Conservation (phyloP, 2,113 vertebrate genomes). For the Macquaria australasica region DNA sequence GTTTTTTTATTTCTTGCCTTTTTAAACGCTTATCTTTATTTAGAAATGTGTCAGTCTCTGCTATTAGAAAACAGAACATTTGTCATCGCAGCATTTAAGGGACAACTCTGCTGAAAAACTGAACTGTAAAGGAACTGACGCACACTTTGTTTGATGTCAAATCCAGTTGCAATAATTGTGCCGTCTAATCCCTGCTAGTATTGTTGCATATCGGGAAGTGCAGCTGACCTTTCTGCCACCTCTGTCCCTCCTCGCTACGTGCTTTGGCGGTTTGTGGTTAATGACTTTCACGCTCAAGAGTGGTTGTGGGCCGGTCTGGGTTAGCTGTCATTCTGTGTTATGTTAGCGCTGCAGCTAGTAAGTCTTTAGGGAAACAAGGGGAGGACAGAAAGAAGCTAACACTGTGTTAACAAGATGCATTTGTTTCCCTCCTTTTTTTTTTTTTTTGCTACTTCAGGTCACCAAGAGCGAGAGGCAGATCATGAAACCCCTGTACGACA, state of each 20-base stretch:
- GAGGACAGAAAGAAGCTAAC: background rate
- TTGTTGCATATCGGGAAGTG: conserved; percentile 16
- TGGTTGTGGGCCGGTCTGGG: conserved; percentile 1
- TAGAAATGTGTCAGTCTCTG: background rate
- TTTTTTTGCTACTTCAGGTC: conserved; percentile 81
- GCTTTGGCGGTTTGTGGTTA: background rate
- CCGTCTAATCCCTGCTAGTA: background rate
- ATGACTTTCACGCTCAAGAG: conserved; percentile 17
- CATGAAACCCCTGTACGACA: conserved; percentile 97
- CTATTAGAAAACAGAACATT: background rate
- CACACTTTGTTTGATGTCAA: conserved; percentile 16
- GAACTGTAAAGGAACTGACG: background rate
- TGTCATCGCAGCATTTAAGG: background rate
- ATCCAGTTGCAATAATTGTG: conserved; percentile 13
- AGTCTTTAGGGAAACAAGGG: background rate
- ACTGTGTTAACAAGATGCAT: conserved; percentile 15
- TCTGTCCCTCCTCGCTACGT: background rate
- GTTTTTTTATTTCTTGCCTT: background rate
- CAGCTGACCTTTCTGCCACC: conserved; percentile 32
- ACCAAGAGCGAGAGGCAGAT: conserved; percentile 93
- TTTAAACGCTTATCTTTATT: background rate
- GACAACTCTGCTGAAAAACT: background rate
- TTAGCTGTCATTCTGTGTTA: conserved; percentile 43
- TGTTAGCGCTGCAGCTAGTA: background rate
- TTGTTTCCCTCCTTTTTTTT: background rate